A percentile compares a stretch with the other conserved stretches of the same genome.
Evolutionary conservation across 2,113 vertebrate species (phyloP).

Genomic region (Tichodroma muraria): DNA sequence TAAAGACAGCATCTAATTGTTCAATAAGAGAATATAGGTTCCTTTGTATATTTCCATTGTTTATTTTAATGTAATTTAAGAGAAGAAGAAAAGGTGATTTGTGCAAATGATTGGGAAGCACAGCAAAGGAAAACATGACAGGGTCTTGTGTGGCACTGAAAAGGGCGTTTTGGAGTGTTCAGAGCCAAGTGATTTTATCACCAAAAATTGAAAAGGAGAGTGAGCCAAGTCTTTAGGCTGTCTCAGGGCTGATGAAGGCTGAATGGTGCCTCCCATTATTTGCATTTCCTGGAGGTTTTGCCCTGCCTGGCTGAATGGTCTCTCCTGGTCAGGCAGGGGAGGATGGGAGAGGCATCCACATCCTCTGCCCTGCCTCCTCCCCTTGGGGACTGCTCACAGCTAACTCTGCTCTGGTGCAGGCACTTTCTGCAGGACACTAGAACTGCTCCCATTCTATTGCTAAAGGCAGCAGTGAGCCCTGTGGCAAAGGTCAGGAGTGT

Average conservation of each 20-base stretch:
- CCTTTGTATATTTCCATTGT: not conserved
- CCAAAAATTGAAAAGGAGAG: not conserved
- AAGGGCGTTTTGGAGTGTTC: not conserved
- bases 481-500: not conserved
- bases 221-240: not conserved
- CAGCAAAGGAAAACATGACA: not conserved
- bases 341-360: conserved; percentile 53
- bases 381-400: not conserved
- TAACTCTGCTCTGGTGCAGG: not conserved
- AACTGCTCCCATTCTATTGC: not conserved
- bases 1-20: conserved; percentile 3
- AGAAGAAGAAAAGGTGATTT: conserved; percentile 1
- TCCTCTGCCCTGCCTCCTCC: conserved; percentile 43
- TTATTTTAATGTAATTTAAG: not conserved
- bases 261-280: not conserved
- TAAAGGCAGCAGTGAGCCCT: not conserved
- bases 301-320: not conserved
- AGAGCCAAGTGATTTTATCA: conserved; percentile 2
- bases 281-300: conserved; percentile 48
- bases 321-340: not conserved
- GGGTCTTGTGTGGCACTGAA: not conserved
- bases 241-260: not conserved
- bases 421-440: not conserved
- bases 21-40: not conserved
- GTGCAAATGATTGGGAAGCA: not conserved